Evolutionary conservation across 2,888 invertebrate species (phyloP), one percentile per base, ranked within the genome.

Genomic region (Cylloceria caligata): DNA sequence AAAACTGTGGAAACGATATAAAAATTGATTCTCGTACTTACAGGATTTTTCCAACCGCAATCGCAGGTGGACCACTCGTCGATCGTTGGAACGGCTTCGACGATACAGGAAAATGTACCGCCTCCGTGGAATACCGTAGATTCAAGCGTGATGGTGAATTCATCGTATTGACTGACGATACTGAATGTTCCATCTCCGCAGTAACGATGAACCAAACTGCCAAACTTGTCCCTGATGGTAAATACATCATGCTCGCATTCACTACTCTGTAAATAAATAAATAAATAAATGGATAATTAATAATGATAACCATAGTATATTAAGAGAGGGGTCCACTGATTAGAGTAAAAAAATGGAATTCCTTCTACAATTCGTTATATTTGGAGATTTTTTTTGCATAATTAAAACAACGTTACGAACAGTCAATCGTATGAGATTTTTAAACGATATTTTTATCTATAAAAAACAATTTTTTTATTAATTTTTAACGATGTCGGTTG

Each of bases 41-140:
- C 95, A 88, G 90, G 90, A 86, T 94, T 94, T 84, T 93, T 94
- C 89, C 94, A 93, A 3, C 95, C 95, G 86, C 95, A 95, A 67
- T 89, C 92, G 87, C 95, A 95, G 36, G 80, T 0, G 83, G 0
- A 87, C 62, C 83, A n/a, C n/a, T n/a, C 4, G 85, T 52, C 5
- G 80, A 80, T 24, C 24, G 79, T 77, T 6, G 77, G 64, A 5
- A 86, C 55, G 84, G 91, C 82, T 68, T 88, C 88, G 3, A 93
- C 57, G 6, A 88, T 87, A 85, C 95, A 95, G 0, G 87, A 71
- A 86, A 95, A 95, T 21, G 89, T 88, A 0, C 95, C 95, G 6
- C 94, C 94, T 0, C 77, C 1, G 34, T 93, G 93, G 19, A 55
- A 78, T 0, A 0, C 3, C 0, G 90, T 78, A 0, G 93, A 76